phyloP scores from a whole-genome alignment of 1,140 invertebrate genomes.

The Sesamia nonagrioides region DNA sequence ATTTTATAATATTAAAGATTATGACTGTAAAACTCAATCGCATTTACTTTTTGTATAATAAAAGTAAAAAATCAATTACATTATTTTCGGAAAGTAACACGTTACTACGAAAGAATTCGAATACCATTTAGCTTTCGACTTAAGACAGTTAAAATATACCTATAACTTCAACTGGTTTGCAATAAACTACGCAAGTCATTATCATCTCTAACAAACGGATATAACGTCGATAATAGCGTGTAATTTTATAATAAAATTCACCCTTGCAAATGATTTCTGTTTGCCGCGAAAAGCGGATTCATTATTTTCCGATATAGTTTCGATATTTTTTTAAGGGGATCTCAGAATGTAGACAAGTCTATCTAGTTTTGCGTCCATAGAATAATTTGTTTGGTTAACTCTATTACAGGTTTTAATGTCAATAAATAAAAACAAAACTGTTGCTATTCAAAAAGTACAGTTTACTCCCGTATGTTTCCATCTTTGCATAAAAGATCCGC shows the following conservation, averaged over 20 bases:
- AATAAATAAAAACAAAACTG: too few species aligned
- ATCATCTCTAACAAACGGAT: neutral
- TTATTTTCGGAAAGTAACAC: too few species aligned
- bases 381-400: too few species aligned
- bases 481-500: too few species aligned
- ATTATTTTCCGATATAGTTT: constrained; percentile 24
- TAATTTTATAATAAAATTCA: constrained; percentile 10
- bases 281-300: constrained; percentile 10
- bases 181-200: constrained; percentile 12
- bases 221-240: constrained; percentile 20
- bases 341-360: neutral
- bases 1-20: too few species aligned
- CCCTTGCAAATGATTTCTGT: neutral
- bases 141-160: neutral
- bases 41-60: too few species aligned
- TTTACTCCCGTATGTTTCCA: too few species aligned
- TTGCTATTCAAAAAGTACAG: too few species aligned
- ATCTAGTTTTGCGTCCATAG: neutral
- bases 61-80: too few species aligned
- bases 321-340: constrained; percentile 13
- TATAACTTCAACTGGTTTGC: constrained; percentile 16
- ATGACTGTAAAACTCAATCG: too few species aligned
- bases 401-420: too few species aligned
- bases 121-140: neutral
- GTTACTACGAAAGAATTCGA: neutral